Evolutionary conservation across 2,113 vertebrate species (phyloP).

Genomic region (Leuciscus idus): DNA sequence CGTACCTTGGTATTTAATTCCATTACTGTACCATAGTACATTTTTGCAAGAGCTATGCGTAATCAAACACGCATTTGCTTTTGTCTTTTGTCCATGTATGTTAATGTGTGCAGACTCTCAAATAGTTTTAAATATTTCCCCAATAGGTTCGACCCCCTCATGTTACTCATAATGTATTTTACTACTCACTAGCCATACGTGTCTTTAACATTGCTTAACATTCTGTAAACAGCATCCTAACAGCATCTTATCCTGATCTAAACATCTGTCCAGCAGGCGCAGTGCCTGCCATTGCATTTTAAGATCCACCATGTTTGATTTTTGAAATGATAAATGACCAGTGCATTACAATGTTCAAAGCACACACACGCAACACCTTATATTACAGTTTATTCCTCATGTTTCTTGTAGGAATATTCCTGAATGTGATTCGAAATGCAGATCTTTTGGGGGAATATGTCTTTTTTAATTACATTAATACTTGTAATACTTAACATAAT

Average conservation of each 20-base stretch:
- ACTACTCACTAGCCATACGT: neutral
- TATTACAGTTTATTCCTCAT: neutral
- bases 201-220: slow-evolving; percentile 12
- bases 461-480: neutral
- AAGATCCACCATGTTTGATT: slow-evolving; percentile 34
- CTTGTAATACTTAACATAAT: neutral
- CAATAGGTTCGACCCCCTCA: neutral
- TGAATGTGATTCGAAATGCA: neutral
- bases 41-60: neutral
- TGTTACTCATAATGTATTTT: neutral
- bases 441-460: neutral
- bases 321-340: slow-evolving; percentile 28
- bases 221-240: slow-evolving; percentile 23
- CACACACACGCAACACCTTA: slow-evolving; percentile 6
- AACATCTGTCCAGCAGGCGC: slow-evolving; percentile 38
- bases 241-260: slow-evolving; percentile 22
- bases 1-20: neutral
- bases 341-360: slow-evolving; percentile 1
- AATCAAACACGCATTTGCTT: neutral
- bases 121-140: neutral
- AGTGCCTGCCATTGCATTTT: neutral
- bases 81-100: neutral
- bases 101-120: neutral
- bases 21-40: neutral
- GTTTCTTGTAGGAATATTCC: neutral